Conservation (phyloP, 2,888 invertebrate species). For the Cerastoderma edule region DNA sequence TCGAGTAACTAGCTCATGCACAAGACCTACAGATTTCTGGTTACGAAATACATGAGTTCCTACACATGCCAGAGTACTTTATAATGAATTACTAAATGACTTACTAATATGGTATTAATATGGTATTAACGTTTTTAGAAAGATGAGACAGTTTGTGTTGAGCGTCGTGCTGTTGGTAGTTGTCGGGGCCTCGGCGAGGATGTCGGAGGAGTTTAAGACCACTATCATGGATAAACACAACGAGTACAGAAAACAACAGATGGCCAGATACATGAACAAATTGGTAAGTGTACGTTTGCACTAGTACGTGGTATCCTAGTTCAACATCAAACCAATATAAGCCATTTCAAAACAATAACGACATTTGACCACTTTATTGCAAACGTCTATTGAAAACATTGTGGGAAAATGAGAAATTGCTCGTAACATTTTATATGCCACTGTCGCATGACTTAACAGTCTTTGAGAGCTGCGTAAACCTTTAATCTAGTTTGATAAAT, state of each 20-base stretch:
- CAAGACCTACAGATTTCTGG: too few relatives aligned
- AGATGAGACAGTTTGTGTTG: not conserved
- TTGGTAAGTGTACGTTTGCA: not conserved
- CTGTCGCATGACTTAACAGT: not conserved
- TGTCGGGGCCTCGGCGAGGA: not conserved
- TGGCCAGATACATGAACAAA: conserved; percentile 15
- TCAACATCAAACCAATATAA: not conserved
- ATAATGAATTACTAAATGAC: too few relatives aligned
- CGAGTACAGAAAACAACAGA: conserved; percentile 18
- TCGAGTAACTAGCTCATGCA: too few relatives aligned
- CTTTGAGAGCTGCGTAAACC: not conserved
- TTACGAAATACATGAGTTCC: too few relatives aligned
- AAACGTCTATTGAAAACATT: not conserved
- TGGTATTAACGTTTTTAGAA: not conserved
- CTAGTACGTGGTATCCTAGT: not conserved
- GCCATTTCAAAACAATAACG: not conserved
- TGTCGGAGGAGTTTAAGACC: conserved; percentile 14
- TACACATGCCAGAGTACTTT: too few relatives aligned
- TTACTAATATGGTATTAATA: too few relatives aligned
- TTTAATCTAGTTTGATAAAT: too few relatives aligned
- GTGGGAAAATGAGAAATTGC: not conserved
- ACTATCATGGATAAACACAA: conserved; percentile 12
- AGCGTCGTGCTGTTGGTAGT: not conserved
- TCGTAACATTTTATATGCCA: not conserved
- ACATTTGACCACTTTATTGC: not conserved